Base-by-base conservation (phyloP, 2,113 vertebrate species). In the Telmatochromis brachygnathus region DNA sequence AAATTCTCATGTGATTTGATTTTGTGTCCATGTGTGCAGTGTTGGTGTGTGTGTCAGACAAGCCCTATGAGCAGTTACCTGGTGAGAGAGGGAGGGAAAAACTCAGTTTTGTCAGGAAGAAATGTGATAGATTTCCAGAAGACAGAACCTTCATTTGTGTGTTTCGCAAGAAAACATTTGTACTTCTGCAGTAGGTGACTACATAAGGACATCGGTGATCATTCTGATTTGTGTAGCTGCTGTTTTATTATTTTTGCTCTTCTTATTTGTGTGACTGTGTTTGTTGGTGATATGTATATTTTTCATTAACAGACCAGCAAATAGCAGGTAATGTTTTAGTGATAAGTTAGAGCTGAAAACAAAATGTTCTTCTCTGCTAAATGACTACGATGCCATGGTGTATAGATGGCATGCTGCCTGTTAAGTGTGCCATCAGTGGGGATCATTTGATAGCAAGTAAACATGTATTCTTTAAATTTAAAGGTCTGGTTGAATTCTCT, bases 101-200 rank as follows among this genome's bases (percentile, higher is more conserved):
- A n/a, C 30, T n/a, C 28, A 0, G 1, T 1, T 33, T 62, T 33
- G 28, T 0, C 58, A 33, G 58, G 28, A 62, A 62, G 15, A 62
- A 33, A 4, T 65, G 60, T 65, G 33, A 39, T 21, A 21, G 35
- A 68, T 39, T 39, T 39, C 33, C 33, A 21, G 62, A 68, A 68
- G 33, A 68, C 3, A 39, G 19, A n/a, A 13, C 33, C 33, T 13
- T 37, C 4, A 0, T 8, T 21, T 39, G 7, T 68, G 11, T 21
- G 35, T 68, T 2, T 39, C 0, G 7, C 35, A 23, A 21, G 35
- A 68, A 68, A 68, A 23, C 35, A 21, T 65, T 65, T 14, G 62
- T 21, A 39, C 11, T 39, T 68, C 11, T 39, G n/a, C 62, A 68
- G 62, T 14, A 68, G 33, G 33, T 68, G 35, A 21, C 33, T 39